A percentile compares a stretch with the other conserved stretches of the same genome.
phyloP scores from a whole-genome alignment of 2,888 invertebrate species.

The Megastigmus dorsalis region DNA sequence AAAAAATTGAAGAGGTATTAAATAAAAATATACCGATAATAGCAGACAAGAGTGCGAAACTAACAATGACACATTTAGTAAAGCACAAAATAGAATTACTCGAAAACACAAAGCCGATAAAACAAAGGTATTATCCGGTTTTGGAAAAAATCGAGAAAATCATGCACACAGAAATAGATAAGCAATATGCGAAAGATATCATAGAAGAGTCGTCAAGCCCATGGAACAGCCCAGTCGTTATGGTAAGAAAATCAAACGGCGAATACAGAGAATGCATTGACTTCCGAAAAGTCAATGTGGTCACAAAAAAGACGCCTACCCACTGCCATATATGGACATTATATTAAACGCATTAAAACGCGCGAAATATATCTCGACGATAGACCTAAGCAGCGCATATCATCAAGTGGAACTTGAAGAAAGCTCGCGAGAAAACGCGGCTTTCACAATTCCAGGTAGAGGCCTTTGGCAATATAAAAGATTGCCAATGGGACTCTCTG shows the following conservation, averaged over 20 bases:
- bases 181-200: not conserved
- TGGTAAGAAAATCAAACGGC: too few relatives aligned
- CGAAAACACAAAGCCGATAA: not conserved
- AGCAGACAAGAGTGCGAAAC: not conserved
- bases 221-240: conserved; percentile 1
- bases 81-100: not conserved
- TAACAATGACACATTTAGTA: not conserved
- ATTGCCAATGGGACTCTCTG: not conserved
- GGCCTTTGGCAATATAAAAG: not conserved
- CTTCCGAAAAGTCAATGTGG: conserved; percentile 12
- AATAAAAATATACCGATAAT: not conserved
- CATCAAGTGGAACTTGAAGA: conserved; percentile 59
- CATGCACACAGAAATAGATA: not conserved
- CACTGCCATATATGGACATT: conserved; percentile 60
- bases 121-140: conserved; percentile 6
- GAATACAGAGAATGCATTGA: too few relatives aligned
- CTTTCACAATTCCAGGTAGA: conserved; percentile 61
- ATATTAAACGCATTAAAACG: conserved; percentile 62
- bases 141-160: conserved; percentile 6
- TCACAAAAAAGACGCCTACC: conserved; percentile 65
- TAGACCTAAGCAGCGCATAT: conserved; percentile 64
- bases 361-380: conserved; percentile 62
- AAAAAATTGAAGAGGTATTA: not conserved
- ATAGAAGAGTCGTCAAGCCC: not conserved
- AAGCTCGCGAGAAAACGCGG: conserved; percentile 59